phyloP scores from a whole-genome alignment of 2,113 vertebrate species.

The Pelvicachromis taeniatus region DNA sequence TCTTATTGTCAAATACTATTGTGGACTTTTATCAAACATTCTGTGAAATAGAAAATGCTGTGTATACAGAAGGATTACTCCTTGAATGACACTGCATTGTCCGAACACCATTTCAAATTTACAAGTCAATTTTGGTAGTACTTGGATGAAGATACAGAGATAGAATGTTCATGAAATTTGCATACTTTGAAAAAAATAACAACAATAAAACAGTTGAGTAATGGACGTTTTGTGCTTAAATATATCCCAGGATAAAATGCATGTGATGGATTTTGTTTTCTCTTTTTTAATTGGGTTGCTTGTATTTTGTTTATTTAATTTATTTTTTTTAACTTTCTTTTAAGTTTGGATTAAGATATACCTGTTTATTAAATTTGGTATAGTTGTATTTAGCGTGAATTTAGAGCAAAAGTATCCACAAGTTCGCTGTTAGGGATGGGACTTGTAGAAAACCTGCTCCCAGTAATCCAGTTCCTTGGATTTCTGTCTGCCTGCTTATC shows the following conservation, averaged over 20 bases:
- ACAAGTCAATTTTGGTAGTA: neutral
- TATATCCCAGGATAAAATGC: neutral
- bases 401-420: neutral
- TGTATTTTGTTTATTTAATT: neutral
- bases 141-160: neutral
- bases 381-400: neutral
- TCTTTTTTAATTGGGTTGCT: neutral
- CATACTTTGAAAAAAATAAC: neutral
- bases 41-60: neutral
- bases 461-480: neutral
- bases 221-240: neutral
- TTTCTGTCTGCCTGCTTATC: neutral
- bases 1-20: neutral
- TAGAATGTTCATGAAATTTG: neutral
- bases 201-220: neutral
- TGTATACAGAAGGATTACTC: neutral
- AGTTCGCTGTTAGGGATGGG: neutral
- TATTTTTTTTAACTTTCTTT: neutral
- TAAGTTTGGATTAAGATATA: neutral
- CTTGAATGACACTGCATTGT: neutral
- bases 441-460: neutral
- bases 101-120: neutral
- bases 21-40: neutral
- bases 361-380: neutral
- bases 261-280: neutral